phyloP scores from a whole-genome alignment of 2,113 vertebrate genomes.

The Ariopsis seemanni region DNA sequence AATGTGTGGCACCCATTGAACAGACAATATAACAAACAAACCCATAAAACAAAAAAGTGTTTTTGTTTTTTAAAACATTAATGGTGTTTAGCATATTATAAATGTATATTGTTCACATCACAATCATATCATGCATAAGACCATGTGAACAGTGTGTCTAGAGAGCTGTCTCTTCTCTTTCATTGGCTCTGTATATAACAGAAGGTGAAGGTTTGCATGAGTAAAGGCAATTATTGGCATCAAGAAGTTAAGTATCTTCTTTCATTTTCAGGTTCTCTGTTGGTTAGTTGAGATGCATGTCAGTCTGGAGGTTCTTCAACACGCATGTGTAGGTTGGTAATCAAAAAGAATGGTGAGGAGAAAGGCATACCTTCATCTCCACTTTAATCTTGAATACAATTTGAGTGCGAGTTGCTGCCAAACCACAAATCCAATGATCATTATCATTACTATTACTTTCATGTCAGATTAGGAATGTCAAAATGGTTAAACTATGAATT shows the following conservation, averaged over 20 bases:
- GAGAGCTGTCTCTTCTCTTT: constrained; percentile 36
- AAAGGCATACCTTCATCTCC: constrained; percentile 28
- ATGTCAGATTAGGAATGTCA: constrained; percentile 21
- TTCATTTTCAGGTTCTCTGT: neutral
- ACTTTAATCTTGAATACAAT: constrained; percentile 23
- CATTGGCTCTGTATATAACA: neutral
- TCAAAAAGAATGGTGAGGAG: constrained; percentile 10
- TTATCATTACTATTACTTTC: constrained; percentile 1
- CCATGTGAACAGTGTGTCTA: neutral
- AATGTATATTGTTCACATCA: constrained; percentile 44
- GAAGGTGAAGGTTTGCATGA: neutral
- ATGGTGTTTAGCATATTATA: constrained; percentile 16
- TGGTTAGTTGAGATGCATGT: neutral
- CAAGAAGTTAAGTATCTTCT: neutral
- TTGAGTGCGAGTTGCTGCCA: constrained; percentile 46
- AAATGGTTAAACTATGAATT: neutral
- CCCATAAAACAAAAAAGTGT: constrained; percentile 1
- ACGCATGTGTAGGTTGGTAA: constrained; percentile 15
- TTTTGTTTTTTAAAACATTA: neutral
- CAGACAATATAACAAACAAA: constrained; percentile 46
- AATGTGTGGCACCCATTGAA: constrained; percentile 41
- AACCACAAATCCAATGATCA: constrained; percentile 37
- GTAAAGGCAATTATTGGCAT: neutral
- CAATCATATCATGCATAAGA: constrained; percentile 58
- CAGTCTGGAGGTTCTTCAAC: constrained; percentile 22